These are phyloP conservation scores for Sebastes miniatus DNA, from an alignment of 2,797 vertebrate species.

Conservation along the genomic window DNA sequence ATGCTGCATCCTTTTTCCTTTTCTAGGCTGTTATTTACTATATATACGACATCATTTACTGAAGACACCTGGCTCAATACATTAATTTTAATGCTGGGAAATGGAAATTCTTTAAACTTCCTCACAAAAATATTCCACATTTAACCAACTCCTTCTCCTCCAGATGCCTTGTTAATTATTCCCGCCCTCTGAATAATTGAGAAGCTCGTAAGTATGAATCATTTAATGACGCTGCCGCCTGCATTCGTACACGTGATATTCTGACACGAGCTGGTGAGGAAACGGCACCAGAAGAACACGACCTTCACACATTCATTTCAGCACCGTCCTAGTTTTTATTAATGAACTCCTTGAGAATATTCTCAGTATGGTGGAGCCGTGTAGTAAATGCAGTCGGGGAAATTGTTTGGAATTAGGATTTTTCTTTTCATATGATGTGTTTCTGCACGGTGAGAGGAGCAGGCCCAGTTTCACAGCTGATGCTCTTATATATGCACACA, in stretches of 20 bases:
- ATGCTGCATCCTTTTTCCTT: not conserved
- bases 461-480: not conserved
- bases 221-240: constrained; percentile 53
- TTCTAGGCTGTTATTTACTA: not conserved
- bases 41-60: not conserved
- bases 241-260: constrained; percentile 28
- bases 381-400: constrained; percentile 4
- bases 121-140: constrained; percentile 15
- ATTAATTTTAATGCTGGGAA: constrained; percentile 1
- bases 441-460: not conserved
- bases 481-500: not conserved
- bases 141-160: constrained; percentile 55
- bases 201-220: constrained; percentile 70
- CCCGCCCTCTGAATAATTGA: constrained; percentile 73
- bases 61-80: not conserved
- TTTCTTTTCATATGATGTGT: not conserved
- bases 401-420: not conserved
- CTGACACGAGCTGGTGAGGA: constrained; percentile 28
- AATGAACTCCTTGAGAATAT: constrained; percentile 37
- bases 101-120: not conserved
- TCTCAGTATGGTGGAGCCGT: not conserved
- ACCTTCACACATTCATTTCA: constrained; percentile 34
- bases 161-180: constrained; percentile 74
- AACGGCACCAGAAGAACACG: constrained; percentile 1
- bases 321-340: constrained; percentile 33